Percentiles rank a stretch among this genome's conserved stretches.
phyloP scores from a whole-genome alignment of 53 echinoderm and acorn worm genomes.

The Henricia sp. region DNA sequence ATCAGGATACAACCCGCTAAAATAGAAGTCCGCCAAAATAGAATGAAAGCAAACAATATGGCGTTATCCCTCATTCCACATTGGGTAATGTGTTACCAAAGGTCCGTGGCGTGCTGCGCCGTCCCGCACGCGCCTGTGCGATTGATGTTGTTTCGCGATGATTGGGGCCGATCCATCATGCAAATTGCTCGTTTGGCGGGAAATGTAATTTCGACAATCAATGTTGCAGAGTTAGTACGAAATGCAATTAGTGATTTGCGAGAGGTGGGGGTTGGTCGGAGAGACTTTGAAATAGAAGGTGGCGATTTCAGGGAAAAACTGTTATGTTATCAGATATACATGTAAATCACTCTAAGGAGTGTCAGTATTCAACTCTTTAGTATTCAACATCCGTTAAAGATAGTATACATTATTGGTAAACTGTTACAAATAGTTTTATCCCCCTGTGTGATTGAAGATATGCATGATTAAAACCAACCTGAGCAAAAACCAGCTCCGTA shows the following conservation, averaged over 20 bases:
- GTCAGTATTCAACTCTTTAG: no score
- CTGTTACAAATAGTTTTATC: no score
- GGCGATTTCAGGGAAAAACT: not conserved
- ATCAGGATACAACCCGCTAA: not conserved
- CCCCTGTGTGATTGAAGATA: no score
- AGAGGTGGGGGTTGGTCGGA: not conserved
- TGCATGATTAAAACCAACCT: no score
- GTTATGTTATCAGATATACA: no score
- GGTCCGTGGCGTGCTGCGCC: not conserved
- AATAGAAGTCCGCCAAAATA: constrained; percentile 9
- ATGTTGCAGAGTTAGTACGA: constrained; percentile 4
- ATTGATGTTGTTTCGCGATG: not conserved
- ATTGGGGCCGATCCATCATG: constrained; percentile 24
- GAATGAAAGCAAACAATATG: not conserved
- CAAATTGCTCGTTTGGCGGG: constrained; percentile 25
- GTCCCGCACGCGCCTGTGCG: not conserved
- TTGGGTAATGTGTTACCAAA: constrained; percentile 18
- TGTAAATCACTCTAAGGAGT: no score
- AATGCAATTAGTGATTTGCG: constrained; percentile 3
- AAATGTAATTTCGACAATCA: constrained; percentile 40
- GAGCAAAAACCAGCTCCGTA: no score
- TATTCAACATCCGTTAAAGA: no score
- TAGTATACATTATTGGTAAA: no score
- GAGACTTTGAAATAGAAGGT: constrained; percentile 1
- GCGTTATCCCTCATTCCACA: not conserved